Percentiles rank a stretch among this genome's conserved stretches.
Conservation (phyloP, 2,888 invertebrate species). For the Pollenia griseotomentosa region DNA sequence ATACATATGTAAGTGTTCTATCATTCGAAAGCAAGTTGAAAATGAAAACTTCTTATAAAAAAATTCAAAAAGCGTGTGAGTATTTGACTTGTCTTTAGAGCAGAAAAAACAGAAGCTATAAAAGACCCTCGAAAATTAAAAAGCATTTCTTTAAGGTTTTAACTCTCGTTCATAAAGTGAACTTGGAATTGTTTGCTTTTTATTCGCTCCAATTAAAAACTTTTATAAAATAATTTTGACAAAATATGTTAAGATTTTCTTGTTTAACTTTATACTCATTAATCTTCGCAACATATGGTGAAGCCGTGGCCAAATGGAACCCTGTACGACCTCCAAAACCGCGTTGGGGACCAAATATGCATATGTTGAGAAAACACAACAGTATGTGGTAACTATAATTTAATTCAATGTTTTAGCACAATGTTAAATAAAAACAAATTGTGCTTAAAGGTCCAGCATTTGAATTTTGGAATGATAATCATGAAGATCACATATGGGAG, state of each 20-base stretch:
- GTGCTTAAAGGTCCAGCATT: constrained; percentile 79
- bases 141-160: constrained; percentile 76
- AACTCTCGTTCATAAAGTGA: constrained; percentile 65
- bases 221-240: not conserved
- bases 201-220: not conserved
- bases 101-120: constrained; percentile 75
- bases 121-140: constrained; percentile 74
- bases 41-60: constrained; percentile 65
- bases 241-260: constrained; percentile 43
- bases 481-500: constrained; percentile 86
- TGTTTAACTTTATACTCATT: constrained; percentile 9
- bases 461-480: constrained; percentile 84
- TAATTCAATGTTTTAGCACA: not conserved
- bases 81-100: constrained; percentile 13
- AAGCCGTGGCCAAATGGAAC: constrained; percentile 70
- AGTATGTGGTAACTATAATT: constrained; percentile 78
- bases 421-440: not conserved
- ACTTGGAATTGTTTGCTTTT: constrained; percentile 13
- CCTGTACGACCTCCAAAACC: constrained; percentile 79
- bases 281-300: not conserved
- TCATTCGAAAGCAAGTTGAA: constrained; percentile 72
- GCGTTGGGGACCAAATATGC: constrained; percentile 80
- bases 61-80: constrained; percentile 64
- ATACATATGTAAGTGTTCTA: constrained; percentile 39
- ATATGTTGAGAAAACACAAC: constrained; percentile 80